Base-by-base conservation (phyloP, 2,888 invertebrate species). In the Drosophila rubida region DNA sequence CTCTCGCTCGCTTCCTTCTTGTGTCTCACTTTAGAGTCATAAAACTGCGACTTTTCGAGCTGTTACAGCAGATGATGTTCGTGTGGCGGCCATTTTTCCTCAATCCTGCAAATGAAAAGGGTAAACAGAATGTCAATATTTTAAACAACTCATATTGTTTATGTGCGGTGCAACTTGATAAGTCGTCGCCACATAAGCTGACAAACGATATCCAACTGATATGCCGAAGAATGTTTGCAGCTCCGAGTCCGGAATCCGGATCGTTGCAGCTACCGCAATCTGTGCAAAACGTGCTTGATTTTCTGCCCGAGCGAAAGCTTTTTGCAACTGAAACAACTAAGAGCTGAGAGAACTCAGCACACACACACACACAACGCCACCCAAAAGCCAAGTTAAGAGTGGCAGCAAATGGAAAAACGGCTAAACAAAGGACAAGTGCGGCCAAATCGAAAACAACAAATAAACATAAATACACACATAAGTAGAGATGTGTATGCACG, bases 11-110 rank as follows among this genome's bases (percentile, higher is more conserved):
- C 19, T 39, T 32, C n/a, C 41, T 57, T 46, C 53, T 37, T 49
- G 2, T n/a, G 54, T 41, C 58, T 80, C 65, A 70, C 14, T 63
- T 67, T 39, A 81, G 50, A 87, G 87, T 84, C 84, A 85, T 85
- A 85, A 85, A 78, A 83, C 86, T 35, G 65, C 42, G 57, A 60
- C 48, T 60, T 57, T 54, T 4, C 55, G 50, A 48, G 55, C 39
- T 51, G 54, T 51, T 45, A 50, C 27, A 49, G 61, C 50, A 48
- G 19, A 35, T 44, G 19, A 19, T 39, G 49, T 19, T 51, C 59
- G 51, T 61, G 46, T 66, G 35, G 45, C 63, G 68, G 76, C 75
- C 84, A 84, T 84, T 70, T 78, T 82, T 9, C 59, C 75, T 78
- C 66, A 81, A 74, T 81, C 74, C 71, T 68, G 53, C 27, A 32